Evolutionary conservation across 2,113 vertebrate species (phyloP), one percentile per base, ranked within the genome.

Genomic region (Leucoraja erinaceus): DNA sequence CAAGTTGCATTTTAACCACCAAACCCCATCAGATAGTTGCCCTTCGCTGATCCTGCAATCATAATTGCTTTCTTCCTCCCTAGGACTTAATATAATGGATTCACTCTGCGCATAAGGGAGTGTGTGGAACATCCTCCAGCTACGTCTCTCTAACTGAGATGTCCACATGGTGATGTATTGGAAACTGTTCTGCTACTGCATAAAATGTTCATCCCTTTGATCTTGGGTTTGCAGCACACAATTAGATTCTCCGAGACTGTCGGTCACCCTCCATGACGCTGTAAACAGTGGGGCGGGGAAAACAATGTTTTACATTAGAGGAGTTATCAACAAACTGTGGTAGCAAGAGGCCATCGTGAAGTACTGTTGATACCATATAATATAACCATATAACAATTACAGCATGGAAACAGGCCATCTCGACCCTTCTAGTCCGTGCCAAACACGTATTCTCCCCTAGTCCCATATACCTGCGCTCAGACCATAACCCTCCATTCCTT

Each of bases 61-160:
- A 31, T 88, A 88, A 88, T 88, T 88, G 83, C 28, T 31, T 56
- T 63, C 83, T 88, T 66, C 59, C 83, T 88, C 83, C 83, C 56
- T 63, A 63, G 28, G 59, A 63, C 12, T 88, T 63, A 31, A 88
- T 63, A 31, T 88, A 88, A 88, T 88, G 59, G 59, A 88, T 88
- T 88, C 56, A 63, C 31, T 88, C 59, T 88, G 25, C 63, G 61
- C 83, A 31, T 63, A n/a, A 88, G 59, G 83, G 83, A 88, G 83
- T 63, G 3, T 63, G 83, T 88, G 28, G n/a, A 63, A 63, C 83
- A 88, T 63, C 59, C 83, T 31, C 59, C 33, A 63, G 83, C 56
- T 63, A 88, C 56, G 8, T 63, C 83, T 33, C 59, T 63, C 59
- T 10, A 63, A 83, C 20, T 83, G 79, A 56, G 12, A 83, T n/a